Percentiles rank a stretch among this genome's conserved stretches.
Conservation (phyloP, 2,113 vertebrate species). For the Aepyceros melampus region DNA sequence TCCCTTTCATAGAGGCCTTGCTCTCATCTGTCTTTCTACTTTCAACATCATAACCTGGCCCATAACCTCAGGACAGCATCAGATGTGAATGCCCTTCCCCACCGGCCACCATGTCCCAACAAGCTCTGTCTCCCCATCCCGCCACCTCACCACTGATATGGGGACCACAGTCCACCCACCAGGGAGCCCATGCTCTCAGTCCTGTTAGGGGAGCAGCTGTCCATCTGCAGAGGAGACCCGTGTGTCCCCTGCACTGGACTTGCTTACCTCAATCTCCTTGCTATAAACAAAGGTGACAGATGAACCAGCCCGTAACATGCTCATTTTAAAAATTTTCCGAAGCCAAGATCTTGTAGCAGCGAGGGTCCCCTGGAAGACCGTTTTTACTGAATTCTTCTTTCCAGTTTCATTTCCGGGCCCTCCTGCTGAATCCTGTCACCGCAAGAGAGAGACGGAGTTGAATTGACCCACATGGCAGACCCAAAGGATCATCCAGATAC, state of each 20-base stretch:
- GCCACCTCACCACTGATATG: background rate
- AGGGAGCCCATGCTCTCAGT: background rate
- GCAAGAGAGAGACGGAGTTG: background rate
- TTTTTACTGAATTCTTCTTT: background rate
- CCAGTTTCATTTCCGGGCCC: accelerated
- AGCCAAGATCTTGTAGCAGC: background rate
- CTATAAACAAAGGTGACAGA: background rate
- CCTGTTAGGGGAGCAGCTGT: background rate
- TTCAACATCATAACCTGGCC: too few relatives aligned
- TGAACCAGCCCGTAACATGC: background rate
- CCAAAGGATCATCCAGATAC: background rate
- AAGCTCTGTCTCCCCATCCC: background rate
- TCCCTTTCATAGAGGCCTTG: background rate
- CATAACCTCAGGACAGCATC: background rate
- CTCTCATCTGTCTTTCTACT: background rate
- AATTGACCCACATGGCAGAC: accelerated
- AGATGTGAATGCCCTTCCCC: background rate
- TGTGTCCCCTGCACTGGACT: background rate
- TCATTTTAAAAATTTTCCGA: background rate
- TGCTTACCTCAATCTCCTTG: background rate
- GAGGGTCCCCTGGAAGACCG: background rate
- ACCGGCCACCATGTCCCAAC: background rate
- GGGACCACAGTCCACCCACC: background rate
- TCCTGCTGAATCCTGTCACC: background rate
- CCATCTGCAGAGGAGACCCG: background rate